Conservation (phyloP, 2,113 vertebrate genomes). For the Numenius arquata region DNA sequence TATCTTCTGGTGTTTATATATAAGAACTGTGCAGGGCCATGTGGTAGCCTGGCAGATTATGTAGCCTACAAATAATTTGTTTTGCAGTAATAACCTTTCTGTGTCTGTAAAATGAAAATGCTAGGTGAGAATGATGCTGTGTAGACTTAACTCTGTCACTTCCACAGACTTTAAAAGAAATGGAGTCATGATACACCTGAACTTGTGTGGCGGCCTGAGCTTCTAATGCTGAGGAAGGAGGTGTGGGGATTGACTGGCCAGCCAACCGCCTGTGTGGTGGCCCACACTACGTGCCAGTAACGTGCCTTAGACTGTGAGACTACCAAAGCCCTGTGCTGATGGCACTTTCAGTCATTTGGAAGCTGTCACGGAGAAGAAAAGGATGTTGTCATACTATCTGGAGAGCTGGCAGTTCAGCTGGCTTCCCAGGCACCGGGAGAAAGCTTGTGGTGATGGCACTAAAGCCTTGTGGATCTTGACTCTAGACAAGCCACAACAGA, state of each 20-base stretch:
- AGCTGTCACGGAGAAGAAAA: background rate
- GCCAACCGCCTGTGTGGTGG: background rate
- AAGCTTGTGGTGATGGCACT: background rate
- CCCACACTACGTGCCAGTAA: fast-evolving
- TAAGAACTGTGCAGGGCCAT: background rate
- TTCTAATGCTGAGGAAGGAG: background rate
- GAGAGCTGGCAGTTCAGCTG: background rate
- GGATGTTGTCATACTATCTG: fast-evolving
- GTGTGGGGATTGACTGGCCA: background rate
- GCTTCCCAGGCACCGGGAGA: background rate
- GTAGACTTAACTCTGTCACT: background rate
- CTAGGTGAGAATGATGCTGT: background rate
- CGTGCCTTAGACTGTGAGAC: background rate
- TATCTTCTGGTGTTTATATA: background rate
- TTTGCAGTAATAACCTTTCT: background rate
- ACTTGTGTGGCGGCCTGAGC: background rate
- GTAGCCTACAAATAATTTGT: background rate
- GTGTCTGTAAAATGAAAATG: background rate
- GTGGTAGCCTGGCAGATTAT: background rate
- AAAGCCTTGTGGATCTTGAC: background rate
- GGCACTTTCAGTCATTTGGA: background rate
- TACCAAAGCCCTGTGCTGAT: background rate
- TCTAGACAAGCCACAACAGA: background rate
- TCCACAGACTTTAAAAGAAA: background rate
- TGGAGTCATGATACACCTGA: background rate